Evolutionary conservation across 2,797 vertebrate genomes (phyloP).

Genomic region (Dromococcyx pavoninus): DNA sequence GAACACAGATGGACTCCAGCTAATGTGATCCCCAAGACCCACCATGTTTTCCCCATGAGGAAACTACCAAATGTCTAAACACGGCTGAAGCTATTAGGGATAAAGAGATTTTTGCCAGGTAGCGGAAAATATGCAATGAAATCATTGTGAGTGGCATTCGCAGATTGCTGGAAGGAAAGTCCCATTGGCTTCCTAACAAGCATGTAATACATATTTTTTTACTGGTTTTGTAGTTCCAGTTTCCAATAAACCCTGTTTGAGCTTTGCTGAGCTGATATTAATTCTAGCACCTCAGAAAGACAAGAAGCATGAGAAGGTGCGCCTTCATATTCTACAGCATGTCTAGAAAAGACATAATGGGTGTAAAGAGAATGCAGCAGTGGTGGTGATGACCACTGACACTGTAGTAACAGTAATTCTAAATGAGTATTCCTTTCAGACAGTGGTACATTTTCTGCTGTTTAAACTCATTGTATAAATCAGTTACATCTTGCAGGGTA

Average conservation of each 20-base stretch:
- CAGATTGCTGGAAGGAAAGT: conserved; percentile 10
- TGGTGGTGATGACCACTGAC: background rate
- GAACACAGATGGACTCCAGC: background rate
- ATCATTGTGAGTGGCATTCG: background rate
- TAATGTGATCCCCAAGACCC: background rate
- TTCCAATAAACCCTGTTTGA: background rate
- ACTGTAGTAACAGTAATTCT: background rate
- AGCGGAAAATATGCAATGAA: background rate
- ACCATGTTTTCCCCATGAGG: background rate
- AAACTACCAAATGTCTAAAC: background rate
- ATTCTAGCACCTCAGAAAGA: background rate
- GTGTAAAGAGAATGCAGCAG: background rate
- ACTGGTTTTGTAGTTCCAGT: background rate
- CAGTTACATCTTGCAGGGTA: background rate
- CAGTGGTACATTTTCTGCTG: background rate
- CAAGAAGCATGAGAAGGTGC: background rate
- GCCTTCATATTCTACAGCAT: background rate
- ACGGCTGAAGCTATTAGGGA: background rate
- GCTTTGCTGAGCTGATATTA: background rate
- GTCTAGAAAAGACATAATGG: background rate
- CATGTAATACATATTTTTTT: background rate
- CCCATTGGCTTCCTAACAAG: background rate
- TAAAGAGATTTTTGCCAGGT: background rate
- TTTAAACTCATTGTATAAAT: background rate
- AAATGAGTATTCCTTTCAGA: background rate